Percentiles rank a stretch among this genome's conserved stretches.
phyloP scores from a whole-genome alignment of 2,113 vertebrate species.

The Oxyura jamaicensis region DNA sequence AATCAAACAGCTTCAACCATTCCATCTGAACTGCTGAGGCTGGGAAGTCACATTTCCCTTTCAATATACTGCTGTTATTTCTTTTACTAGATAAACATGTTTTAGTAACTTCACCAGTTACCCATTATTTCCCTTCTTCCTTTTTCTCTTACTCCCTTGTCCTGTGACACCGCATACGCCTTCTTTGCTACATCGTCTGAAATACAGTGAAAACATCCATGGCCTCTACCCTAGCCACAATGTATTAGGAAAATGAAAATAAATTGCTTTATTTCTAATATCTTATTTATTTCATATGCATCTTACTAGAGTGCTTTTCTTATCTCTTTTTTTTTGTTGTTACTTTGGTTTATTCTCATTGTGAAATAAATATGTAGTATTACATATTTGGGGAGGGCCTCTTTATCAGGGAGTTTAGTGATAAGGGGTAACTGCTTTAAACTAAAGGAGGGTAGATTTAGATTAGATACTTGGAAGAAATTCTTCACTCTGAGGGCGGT shows the following conservation, averaged over 20 bases:
- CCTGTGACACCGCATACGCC: neutral
- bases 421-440: too few species aligned
- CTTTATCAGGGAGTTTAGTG: too few species aligned
- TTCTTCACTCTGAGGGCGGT: too few species aligned
- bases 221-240: neutral
- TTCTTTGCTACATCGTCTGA: neutral
- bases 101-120: neutral
- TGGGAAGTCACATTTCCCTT: neutral
- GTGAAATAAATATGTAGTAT: neutral
- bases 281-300: neutral
- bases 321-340: neutral
- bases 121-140: neutral
- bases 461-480: too few species aligned
- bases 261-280: neutral
- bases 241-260: neutral
- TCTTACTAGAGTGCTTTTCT: neutral
- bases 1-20: neutral
- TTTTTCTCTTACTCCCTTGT: neutral
- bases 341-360: neutral
- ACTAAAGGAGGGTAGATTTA: too few species aligned
- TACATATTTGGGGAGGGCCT: neutral
- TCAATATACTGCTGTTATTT: rapidly evolving
- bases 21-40: neutral
- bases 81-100: neutral
- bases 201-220: neutral